phyloP scores from a whole-genome alignment of 1,140 invertebrate species.

The Uloborus diversus region DNA sequence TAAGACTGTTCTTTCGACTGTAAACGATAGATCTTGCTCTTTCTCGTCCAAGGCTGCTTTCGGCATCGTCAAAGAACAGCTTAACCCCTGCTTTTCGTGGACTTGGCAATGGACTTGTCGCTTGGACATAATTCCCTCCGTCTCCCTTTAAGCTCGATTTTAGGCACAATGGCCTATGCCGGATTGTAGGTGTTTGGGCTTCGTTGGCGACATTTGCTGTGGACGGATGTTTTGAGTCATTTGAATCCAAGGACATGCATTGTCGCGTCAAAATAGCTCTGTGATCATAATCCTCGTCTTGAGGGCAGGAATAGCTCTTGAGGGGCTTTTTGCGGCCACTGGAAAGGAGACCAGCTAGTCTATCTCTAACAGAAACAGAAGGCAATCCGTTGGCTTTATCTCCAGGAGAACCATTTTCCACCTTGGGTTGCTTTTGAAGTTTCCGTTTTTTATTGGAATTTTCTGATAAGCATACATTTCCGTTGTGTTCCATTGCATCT shows the following conservation, averaged over 20 bases:
- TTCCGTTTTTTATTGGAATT: not conserved
- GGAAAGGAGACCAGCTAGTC: conserved; percentile 10
- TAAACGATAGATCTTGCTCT: conserved; percentile 40
- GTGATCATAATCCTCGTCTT: conserved; percentile 8
- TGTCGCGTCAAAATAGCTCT: conserved; percentile 12
- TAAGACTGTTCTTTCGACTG: conserved; percentile 50
- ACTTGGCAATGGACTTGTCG: conserved; percentile 16
- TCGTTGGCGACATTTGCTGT: not conserved
- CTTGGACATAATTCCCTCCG: conserved; percentile 11
- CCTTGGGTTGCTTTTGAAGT: conserved; percentile 19
- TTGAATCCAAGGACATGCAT: conserved; percentile 37
- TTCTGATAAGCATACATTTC: not conserved
- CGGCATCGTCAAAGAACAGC: conserved; percentile 33
- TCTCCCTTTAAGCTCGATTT: conserved; percentile 51
- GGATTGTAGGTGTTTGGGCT: not conserved
- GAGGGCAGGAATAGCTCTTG: conserved; percentile 51
- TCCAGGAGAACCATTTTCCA: conserved; percentile 8
- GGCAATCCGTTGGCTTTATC: not conserved
- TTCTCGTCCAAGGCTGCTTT: not conserved
- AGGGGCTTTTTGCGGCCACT: conserved; percentile 14
- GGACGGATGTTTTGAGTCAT: conserved; percentile 13
- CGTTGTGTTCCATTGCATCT: conserved; percentile 9
- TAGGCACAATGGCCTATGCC: conserved; percentile 33
- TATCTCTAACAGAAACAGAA: not conserved
- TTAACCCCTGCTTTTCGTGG: conserved; percentile 40